phyloP scores from a whole-genome alignment of 2,797 vertebrate genomes.

The Salmo trutta region DNA sequence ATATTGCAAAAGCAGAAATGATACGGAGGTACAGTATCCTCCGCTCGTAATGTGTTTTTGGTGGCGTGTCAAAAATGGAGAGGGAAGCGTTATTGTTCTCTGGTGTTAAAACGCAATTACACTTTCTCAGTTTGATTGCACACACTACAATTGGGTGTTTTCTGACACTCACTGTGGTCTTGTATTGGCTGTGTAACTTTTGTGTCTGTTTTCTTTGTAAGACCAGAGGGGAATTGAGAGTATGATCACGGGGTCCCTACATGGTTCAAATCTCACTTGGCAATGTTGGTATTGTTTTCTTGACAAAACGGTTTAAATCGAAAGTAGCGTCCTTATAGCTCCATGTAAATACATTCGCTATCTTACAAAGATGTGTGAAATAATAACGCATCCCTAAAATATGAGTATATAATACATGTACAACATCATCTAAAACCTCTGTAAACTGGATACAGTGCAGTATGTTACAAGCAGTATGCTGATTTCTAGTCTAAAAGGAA shows the following conservation, averaged over 20 bases:
- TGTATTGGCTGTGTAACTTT: neutral
- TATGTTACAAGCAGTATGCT: neutral
- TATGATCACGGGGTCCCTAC: neutral
- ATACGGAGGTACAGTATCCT: slow-evolving; percentile 62
- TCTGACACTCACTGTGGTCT: slow-evolving; percentile 1
- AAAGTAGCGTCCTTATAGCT: neutral
- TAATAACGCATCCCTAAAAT: neutral
- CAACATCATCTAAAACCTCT: neutral
- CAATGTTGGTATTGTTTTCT: neutral
- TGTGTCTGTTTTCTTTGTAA: slow-evolving; percentile 1
- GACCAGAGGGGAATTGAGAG: neutral
- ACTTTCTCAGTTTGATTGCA: slow-evolving; percentile 66
- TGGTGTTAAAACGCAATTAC: slow-evolving; percentile 76
- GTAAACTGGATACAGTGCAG: neutral
- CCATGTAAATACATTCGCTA: neutral
- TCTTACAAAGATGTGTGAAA: neutral
- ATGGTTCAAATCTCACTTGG: neutral
- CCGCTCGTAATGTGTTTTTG: slow-evolving; percentile 74
- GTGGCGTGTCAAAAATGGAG: slow-evolving; percentile 72
- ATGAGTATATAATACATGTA: neutral
- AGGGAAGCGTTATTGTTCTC: slow-evolving; percentile 77
- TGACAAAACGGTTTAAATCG: neutral
- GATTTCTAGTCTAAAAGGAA: neutral
- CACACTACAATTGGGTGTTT: slow-evolving; percentile 54
- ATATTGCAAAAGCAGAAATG: slow-evolving; percentile 72